Percentiles rank a stretch among this genome's conserved stretches.
phyloP scores from a whole-genome alignment of 2,888 invertebrate genomes.

The Ernsta delagoae region DNA sequence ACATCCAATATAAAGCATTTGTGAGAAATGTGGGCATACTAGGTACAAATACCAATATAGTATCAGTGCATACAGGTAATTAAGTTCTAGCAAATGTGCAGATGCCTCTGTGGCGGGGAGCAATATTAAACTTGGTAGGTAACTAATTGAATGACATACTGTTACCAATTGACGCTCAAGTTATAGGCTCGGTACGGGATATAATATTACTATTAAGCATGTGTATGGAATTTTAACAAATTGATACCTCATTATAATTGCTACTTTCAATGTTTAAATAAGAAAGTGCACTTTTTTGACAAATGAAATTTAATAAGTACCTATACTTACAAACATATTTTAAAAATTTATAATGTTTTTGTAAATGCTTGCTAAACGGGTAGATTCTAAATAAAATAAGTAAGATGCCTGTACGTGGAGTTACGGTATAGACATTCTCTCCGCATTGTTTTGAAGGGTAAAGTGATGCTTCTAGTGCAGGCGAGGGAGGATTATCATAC shows the following conservation, averaged over 20 bases:
- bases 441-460: slow-evolving; percentile 27
- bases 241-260: too few species aligned
- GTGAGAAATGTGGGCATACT: too few species aligned
- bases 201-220: too few species aligned
- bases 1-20: too few species aligned
- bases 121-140: slow-evolving; percentile 32
- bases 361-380: slow-evolving; percentile 14
- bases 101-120: slow-evolving; percentile 17
- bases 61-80: background rate
- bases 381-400: slow-evolving; percentile 1
- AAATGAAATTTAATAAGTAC: too few species aligned
- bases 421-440: slow-evolving; percentile 23
- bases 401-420: slow-evolving; percentile 25
- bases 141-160: slow-evolving; percentile 31
- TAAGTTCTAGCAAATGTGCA: slow-evolving; percentile 20
- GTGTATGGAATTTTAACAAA: too few species aligned
- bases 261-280: too few species aligned
- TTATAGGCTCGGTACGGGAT: too few species aligned
- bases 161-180: slow-evolving; percentile 29
- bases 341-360: background rate
- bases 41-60: too few species aligned
- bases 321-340: too few species aligned
- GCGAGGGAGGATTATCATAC: slow-evolving; percentile 14
- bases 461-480: slow-evolving; percentile 14
- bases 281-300: too few species aligned